Percentiles rank a stretch among this genome's conserved stretches.
phyloP scores from a whole-genome alignment of 2,888 invertebrate species.

The Neuroscelio doddi region DNA sequence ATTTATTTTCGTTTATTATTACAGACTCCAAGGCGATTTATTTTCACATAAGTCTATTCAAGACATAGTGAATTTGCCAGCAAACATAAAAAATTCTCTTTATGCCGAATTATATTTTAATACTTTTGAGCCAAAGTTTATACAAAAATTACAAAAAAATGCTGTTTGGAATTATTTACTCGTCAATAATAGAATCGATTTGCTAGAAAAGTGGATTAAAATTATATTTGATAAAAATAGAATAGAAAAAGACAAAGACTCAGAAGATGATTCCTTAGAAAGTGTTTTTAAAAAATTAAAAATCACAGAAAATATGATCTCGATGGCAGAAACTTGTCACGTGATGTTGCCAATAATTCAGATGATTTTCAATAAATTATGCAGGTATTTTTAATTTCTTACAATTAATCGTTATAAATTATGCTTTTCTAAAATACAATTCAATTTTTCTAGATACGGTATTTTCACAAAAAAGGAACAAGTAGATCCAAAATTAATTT shows the following conservation, averaged over 20 bases:
- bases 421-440: neutral
- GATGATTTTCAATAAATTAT: conserved; percentile 76
- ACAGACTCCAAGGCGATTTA: conserved; percentile 55
- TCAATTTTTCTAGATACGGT: conserved; percentile 73
- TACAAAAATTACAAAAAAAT: conserved; percentile 60
- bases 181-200: conserved; percentile 76
- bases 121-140: conserved; percentile 60
- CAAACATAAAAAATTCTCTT: conserved; percentile 55
- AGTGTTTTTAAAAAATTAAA: conserved; percentile 75
- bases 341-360: conserved; percentile 75
- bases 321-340: conserved; percentile 72
- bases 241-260: conserved; percentile 27
- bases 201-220: conserved; percentile 78
- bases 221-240: conserved; percentile 67
- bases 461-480: conserved; percentile 77
- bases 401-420: too few species aligned
- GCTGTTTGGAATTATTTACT: conserved; percentile 78
- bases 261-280: conserved; percentile 71
- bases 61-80: conserved; percentile 61
- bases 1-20: too few species aligned
- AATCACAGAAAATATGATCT: conserved; percentile 77
- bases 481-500: conserved; percentile 74
- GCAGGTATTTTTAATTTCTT: conserved; percentile 57
- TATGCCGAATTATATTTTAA: conserved; percentile 68
- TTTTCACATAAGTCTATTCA: conserved; percentile 66